A percentile compares a stretch with the other conserved stretches of the same genome.
Conservation (phyloP, 92 coral and sea anemone species). For the Hydrozoanthus gracilis region DNA sequence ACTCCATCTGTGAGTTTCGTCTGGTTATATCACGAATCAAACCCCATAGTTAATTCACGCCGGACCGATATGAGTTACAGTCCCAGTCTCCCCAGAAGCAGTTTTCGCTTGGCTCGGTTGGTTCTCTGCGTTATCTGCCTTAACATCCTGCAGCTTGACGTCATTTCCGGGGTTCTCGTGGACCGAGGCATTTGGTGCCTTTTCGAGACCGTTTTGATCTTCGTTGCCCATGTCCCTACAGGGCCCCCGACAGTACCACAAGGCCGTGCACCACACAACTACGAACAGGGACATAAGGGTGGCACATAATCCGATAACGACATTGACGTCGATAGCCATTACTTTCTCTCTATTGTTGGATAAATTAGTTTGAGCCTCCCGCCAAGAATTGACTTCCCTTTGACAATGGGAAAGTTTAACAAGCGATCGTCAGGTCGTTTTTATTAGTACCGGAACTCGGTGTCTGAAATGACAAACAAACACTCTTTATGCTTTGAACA, state of each 20-base stretch:
- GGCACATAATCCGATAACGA: constrained; percentile 70
- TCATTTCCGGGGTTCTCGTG: constrained; percentile 32
- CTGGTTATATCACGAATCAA: background rate
- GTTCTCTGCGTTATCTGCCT: background rate
- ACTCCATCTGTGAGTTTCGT: too few species aligned
- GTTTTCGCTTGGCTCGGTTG: background rate
- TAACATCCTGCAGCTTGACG: background rate
- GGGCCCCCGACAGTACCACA: constrained; percentile 42
- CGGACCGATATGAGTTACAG: constrained; percentile 9
- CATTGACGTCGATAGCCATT: constrained; percentile 66
- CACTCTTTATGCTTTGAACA: too few species aligned
- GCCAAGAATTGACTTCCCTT: background rate
- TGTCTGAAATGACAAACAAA: too few species aligned
- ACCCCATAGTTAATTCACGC: background rate
- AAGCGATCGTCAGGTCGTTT: too few species aligned
- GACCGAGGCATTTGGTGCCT: background rate
- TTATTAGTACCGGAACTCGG: too few species aligned
- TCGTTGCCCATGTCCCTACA: background rate
- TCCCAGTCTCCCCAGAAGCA: background rate
- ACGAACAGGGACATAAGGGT: constrained; percentile 65
- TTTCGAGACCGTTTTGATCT: background rate
- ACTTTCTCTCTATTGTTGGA: background rate
- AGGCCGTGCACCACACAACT: constrained; percentile 57
- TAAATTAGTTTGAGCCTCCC: background rate
- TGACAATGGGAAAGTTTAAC: background rate